phyloP scores from a whole-genome alignment of 2,113 vertebrate species.

The Heterotilapia buettikoferi region DNA sequence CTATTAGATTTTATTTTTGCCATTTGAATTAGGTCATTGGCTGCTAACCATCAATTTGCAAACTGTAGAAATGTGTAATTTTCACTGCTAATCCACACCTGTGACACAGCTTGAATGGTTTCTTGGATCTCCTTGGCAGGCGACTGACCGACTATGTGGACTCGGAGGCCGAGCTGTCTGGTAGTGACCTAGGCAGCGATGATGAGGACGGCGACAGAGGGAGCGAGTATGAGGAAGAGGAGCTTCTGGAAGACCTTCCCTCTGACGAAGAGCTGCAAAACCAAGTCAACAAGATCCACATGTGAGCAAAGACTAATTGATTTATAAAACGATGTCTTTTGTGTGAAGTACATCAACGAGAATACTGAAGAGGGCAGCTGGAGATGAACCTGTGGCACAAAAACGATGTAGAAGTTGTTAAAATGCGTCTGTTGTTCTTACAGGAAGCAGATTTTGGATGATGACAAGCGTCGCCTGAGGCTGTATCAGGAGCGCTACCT shows the following conservation, averaged over 20 bases:
- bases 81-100: neutral
- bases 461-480: slow-evolving; percentile 87
- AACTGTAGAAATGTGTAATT: neutral
- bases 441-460: slow-evolving; percentile 92
- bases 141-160: slow-evolving; percentile 85
- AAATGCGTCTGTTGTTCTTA: neutral
- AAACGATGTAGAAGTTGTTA: neutral
- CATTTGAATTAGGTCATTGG: neutral
- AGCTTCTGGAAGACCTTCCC: slow-evolving; percentile 87
- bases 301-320: slow-evolving; percentile 72
- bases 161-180: slow-evolving; percentile 92
- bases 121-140: slow-evolving; percentile 49
- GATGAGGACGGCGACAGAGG: slow-evolving; percentile 83
- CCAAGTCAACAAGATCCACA: slow-evolving; percentile 95
- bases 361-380: neutral
- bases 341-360: neutral
- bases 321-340: neutral
- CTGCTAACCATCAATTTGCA: neutral
- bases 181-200: slow-evolving; percentile 86
- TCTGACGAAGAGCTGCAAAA: slow-evolving; percentile 84
- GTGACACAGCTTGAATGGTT: neutral
- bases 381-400: fast-evolving
- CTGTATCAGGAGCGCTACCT: slow-evolving; percentile 92
- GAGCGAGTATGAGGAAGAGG: slow-evolving; percentile 90
- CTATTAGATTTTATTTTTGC: neutral